Base-by-base conservation (phyloP, 2,888 invertebrate genomes). In the Dione juno region DNA sequence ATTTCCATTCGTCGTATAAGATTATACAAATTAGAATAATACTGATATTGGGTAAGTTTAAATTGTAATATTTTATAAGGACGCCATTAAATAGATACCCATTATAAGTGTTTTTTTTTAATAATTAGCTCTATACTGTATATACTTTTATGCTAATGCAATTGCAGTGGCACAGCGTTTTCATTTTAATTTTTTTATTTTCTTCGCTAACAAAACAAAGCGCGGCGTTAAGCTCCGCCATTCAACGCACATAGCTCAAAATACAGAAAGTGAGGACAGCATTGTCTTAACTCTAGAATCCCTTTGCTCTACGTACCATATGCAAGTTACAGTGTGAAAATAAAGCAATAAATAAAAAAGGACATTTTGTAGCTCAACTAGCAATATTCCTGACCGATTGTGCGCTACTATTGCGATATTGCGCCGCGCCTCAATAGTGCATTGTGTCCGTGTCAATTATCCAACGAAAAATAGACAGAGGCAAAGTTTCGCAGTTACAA, bases 401-500 rank as follows among this genome's bases (percentile, higher is more conserved):
- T 66, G 50, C 43, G 65, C 65, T 66, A 72, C n/a, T n/a, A n/a
- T n/a, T n/a, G n/a, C 71, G 68, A 66, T 70, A 74, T 74, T 67
- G 69, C 52, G 48, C 67, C n/a, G 59, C 50, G 70, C 61, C 48
- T 71, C 69, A 71, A 64, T 61, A 48, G 72, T 70, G 75, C 73
- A 77, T 77, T 77, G 76, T 76, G 75, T 68, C 76, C 71, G 67
- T 78, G 78, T 78, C 78, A 78, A 79, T 79, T 79, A 78, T 74
- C 71, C 73, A 37, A 61, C 70, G 74, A 74, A 66, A 73, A 77
- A 75, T 74, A 75, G 76, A 77, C 75, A 76, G 76, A 75, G 73
- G 67, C 69, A 41, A 76, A 76, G n/a, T 73, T 78, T 75, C 74
- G 67, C 73, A 74, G 69, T 75, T 72, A 74, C 73, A 74, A 74